Evolutionary conservation across 2,888 invertebrate genomes (phyloP), one percentile per base, ranked within the genome.

Genomic region (Spilarctia lutea): DNA sequence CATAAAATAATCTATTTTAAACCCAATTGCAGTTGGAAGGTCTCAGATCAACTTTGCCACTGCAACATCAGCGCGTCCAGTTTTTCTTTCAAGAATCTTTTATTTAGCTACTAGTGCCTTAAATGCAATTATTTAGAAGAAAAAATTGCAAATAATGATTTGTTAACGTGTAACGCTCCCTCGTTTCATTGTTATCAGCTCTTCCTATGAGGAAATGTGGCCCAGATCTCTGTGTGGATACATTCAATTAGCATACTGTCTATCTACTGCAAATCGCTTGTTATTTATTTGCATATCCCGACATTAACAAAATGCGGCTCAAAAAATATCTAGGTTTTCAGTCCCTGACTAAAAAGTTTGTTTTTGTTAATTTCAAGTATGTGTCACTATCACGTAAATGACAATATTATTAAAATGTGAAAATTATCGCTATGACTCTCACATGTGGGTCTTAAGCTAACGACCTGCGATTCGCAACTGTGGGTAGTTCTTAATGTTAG

Each of bases 111-210:
- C n/a, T n/a, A n/a, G n/a, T n/a, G n/a, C 56, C 13, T n/a, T 75
- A 69, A 13, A 65, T 48, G 60, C 13, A 48, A 45, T 18, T 45
- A 45, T 48, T 48, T 24, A 13, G 69, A 72, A 20, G 13, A 69
- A 72, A 74, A 68, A 39, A 24, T n/a, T 42, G 42, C 52, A 63
- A 66, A 65, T 30, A 69, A 18, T 60, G 67, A 73, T 78, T 63
- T 56, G 67, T 70, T 77, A 79, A 87, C n/a, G n/a, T n/a, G n/a
- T n/a, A n/a, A n/a, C 85, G 82, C 86, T 86, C 85, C 84, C 84
- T 85, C 90, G 90, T 94, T 94, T 92, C 91, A 90, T 89, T 86
- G 87, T 91, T 94, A 93, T 94, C 94, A 89, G 87, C 79, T 86
- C 86, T 87, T 92, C 90, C 89, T 83, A 88, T 81, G 85, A 92